Evolutionary conservation across 2,113 vertebrate genomes (phyloP), one percentile per base, ranked within the genome.

Genomic region (Tricholaema leucomelas): DNA sequence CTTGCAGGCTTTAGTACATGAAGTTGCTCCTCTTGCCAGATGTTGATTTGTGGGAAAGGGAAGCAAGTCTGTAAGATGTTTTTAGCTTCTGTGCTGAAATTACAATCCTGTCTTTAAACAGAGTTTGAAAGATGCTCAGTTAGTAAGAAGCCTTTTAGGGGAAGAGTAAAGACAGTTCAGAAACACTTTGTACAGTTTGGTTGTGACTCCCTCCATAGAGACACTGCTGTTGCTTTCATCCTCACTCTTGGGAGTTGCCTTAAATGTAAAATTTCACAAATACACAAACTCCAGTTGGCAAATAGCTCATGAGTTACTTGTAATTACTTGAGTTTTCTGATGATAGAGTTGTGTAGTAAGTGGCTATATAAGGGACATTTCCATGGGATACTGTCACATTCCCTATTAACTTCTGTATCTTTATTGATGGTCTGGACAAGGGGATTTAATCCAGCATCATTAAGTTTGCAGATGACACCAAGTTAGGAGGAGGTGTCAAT

Each of bases 111-210:
- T 91, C 94, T 87, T 90, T 93, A 95, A 93, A 93, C 46, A 8
- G 86, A n/a, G 0, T 71, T 92, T 94, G 85, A 94, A 91, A 82
- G 94, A 94, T 83, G 54, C 74, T 92, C 44, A 72, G 55, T 81
- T 84, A 88, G 94, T 89, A 88, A 92, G 83, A 96, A 73, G 54
- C 19, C 60, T 89, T 95, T 95, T 77, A 79, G 90, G 93, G 90
- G 94, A 86, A 95, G 93, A 77, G 75, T 75, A 40, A 88, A 79
- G 67, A 74, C 52, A 36, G 44, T 64, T 94, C 93, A 91, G 91
- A 85, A 95, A 64, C 35, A 92, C 55, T 77, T 91, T 85, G 73
- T 90, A 64, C 40, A 31, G 19, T 78, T 92, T 92, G 86, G 66
- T 83, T 88, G 81, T 85, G 86, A 79, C 63, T 67, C 66, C 78